phyloP scores from a whole-genome alignment of 2,113 vertebrate genomes.

The Phalacrocorax pelagicus region DNA sequence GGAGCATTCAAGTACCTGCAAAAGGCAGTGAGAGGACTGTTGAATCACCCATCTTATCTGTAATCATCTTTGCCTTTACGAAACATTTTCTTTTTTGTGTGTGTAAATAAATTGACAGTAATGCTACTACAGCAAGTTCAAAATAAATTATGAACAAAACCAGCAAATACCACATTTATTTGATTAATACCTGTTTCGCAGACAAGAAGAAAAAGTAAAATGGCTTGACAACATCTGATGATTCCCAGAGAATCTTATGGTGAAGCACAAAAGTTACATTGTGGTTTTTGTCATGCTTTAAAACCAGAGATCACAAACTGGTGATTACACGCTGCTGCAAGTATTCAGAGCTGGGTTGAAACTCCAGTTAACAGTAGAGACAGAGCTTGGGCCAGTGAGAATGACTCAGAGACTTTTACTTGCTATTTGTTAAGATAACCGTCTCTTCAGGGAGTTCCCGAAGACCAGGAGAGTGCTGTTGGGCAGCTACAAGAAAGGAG shows the following conservation, averaged over 20 bases:
- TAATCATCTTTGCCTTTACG: neutral
- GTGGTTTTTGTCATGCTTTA: neutral
- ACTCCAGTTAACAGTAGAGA: neutral
- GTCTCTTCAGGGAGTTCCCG: neutral
- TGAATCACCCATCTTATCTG: neutral
- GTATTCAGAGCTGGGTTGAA: neutral
- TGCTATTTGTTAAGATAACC: neutral
- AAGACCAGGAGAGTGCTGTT: neutral
- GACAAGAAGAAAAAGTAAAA: neutral
- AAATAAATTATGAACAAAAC: conserved; percentile 11
- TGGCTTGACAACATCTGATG: neutral
- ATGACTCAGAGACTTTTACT: neutral
- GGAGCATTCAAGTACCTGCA: neutral
- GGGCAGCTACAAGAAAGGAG: neutral
- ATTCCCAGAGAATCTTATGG: neutral
- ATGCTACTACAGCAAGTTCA: neutral
- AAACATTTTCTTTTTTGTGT: neutral
- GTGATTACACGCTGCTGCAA: neutral
- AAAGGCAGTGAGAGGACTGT: neutral
- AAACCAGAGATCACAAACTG: neutral
- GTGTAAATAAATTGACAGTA: neutral
- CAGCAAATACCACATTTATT: neutral
- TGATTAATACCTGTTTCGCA: neutral
- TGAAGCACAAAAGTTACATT: neutral
- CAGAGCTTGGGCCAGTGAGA: neutral